phyloP scores from a whole-genome alignment of 2,797 vertebrate genomes.

The Arremon brunneinucha region DNA sequence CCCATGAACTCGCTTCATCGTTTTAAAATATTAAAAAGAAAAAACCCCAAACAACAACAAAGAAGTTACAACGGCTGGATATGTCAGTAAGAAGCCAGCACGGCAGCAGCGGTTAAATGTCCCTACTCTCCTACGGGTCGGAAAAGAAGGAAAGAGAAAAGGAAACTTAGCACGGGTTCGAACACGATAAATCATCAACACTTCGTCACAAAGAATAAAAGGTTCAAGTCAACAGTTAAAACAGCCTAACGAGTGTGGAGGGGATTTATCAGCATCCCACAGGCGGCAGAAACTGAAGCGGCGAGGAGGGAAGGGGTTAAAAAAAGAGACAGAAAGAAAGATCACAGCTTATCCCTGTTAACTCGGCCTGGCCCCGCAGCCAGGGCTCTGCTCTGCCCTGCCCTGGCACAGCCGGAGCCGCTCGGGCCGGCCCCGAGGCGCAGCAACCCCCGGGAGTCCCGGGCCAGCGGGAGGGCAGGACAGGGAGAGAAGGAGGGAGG shows the following conservation, averaged over 20 bases:
- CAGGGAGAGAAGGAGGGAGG: not conserved
- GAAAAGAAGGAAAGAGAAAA: not conserved
- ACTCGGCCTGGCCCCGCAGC: conserved; percentile 1
- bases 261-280: conserved; percentile 39
- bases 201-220: conserved; percentile 69
- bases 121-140: conserved; percentile 37
- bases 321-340: not conserved
- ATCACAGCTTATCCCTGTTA: conserved; percentile 41
- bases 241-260: conserved; percentile 65
- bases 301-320: not conserved
- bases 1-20: conserved; percentile 54
- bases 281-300: conserved; percentile 27
- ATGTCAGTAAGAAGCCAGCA: conserved; percentile 60
- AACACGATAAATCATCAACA: conserved; percentile 59
- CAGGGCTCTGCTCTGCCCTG: not conserved
- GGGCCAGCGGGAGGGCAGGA: not conserved
- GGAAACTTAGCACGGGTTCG: conserved; percentile 23
- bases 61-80: conserved; percentile 59
- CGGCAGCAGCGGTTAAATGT: conserved; percentile 54
- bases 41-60: conserved; percentile 16
- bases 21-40: conserved; percentile 44
- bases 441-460: accelerated
- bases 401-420: not conserved
- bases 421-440: not conserved
- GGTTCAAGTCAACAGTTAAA: conserved; percentile 72